Conservation (phyloP, 2,113 vertebrate species). For the Elachura formosa region DNA sequence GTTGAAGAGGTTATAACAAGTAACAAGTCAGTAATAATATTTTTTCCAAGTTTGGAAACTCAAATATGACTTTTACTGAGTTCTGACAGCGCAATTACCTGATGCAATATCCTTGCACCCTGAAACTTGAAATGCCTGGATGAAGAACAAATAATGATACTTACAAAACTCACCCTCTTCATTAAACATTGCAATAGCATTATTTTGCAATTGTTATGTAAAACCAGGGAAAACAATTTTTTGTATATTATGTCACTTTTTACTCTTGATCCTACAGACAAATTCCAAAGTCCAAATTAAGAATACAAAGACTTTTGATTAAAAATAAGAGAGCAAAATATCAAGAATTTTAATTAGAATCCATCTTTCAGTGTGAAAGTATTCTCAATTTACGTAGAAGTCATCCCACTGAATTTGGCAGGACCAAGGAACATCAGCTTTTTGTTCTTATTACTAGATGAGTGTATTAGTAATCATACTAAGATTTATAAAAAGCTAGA, state of each 20-base stretch:
- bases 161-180: background rate
- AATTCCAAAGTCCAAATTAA: background rate
- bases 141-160: slow-evolving; percentile 1
- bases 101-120: background rate
- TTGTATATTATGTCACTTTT: background rate
- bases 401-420: background rate
- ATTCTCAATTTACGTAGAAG: background rate
- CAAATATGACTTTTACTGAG: background rate
- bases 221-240: background rate
- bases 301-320: background rate
- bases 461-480: background rate
- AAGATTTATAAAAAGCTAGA: background rate
- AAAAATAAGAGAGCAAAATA: background rate
- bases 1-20: background rate
- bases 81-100: background rate
- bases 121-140: background rate
- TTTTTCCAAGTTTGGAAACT: background rate
- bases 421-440: background rate
- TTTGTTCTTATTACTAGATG: background rate
- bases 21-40: background rate
- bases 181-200: background rate
- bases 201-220: background rate
- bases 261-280: background rate
- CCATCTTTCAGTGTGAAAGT: background rate
- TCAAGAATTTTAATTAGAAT: background rate